A percentile compares a stretch with the other conserved stretches of the same genome.
phyloP scores from a whole-genome alignment of 2,888 invertebrate genomes.

The Quadroppia sp. region DNA sequence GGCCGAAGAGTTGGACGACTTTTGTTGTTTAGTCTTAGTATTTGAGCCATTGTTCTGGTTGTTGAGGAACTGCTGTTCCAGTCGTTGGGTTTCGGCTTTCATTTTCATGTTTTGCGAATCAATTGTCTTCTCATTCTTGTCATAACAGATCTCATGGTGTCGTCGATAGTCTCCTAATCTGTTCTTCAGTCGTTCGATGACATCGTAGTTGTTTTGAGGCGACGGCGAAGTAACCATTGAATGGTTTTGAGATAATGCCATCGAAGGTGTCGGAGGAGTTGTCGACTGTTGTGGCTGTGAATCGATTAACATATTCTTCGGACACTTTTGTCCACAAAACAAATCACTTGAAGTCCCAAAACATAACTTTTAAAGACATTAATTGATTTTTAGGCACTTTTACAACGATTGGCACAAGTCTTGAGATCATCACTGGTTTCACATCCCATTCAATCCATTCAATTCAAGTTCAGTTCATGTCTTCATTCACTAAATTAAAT shows the following conservation, averaged over 20 bases:
- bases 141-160: slow-evolving; percentile 13
- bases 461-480: not conserved
- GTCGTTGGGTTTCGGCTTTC: slow-evolving; percentile 12
- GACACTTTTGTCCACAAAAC: not conserved
- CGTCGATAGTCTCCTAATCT: not conserved
- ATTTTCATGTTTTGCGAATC: slow-evolving; percentile 26
- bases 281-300: slow-evolving; percentile 27
- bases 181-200: not conserved
- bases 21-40: slow-evolving; percentile 17
- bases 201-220: not conserved
- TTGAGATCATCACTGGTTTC: slow-evolving; percentile 14
- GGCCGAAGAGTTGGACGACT: not conserved
- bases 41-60: slow-evolving; percentile 23
- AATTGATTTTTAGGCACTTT: slow-evolving; percentile 33
- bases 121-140: slow-evolving; percentile 26
- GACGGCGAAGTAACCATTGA: slow-evolving; percentile 14
- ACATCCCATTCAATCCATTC: not conserved
- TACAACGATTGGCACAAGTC: slow-evolving; percentile 9
- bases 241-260: not conserved
- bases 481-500: too few relatives aligned
- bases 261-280: slow-evolving; percentile 10
- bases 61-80: slow-evolving; percentile 20
- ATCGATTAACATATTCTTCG: slow-evolving; percentile 20
- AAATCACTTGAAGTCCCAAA: not conserved
- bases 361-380: not conserved